These are phyloP conservation scores for Xanthorhoe spadicearia DNA, from an alignment of 2,888 invertebrate species.

Conservation along the genomic window DNA sequence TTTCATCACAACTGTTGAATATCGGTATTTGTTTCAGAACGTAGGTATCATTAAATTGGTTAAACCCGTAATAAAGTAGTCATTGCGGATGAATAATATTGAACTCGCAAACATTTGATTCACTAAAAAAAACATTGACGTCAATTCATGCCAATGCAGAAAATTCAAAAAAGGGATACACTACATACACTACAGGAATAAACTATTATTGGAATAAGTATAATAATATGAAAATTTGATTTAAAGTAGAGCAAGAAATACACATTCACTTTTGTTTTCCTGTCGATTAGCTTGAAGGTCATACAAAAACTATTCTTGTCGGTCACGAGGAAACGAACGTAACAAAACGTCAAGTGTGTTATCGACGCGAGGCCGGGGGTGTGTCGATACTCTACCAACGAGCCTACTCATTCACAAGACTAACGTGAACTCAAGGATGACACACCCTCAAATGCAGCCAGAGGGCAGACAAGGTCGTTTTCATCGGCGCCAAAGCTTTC, in stretches of 20 bases:
- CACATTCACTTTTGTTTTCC: conserved; percentile 28
- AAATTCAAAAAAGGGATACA: neutral
- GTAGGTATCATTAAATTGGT: neutral
- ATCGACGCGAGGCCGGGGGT: conserved; percentile 31
- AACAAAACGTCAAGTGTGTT: conserved; percentile 26
- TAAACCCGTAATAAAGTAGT: neutral
- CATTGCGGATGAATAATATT: neutral
- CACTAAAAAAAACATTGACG: conserved; percentile 12
- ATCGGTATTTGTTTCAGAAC: conserved; percentile 5
- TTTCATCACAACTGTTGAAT: conserved; percentile 10
- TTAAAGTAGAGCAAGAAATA: conserved; percentile 22
- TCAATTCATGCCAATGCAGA: neutral
- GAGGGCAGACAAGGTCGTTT: conserved; percentile 46
- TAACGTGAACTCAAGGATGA: conserved; percentile 38
- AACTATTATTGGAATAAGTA: neutral
- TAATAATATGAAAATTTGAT: neutral
- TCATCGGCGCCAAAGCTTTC: conserved; percentile 16
- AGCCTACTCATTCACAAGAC: conserved; percentile 20
- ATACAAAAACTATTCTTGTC: conserved; percentile 19
- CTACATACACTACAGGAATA: neutral
- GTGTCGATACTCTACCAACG: conserved; percentile 26
- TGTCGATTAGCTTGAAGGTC: conserved; percentile 16
- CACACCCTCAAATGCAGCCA: conserved; percentile 55
- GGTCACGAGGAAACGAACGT: conserved; percentile 26
- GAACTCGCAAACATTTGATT: neutral